These are phyloP conservation scores for Drosophila takahashii DNA, from an alignment of 1,140 invertebrate species.

Conservation along the genomic window DNA sequence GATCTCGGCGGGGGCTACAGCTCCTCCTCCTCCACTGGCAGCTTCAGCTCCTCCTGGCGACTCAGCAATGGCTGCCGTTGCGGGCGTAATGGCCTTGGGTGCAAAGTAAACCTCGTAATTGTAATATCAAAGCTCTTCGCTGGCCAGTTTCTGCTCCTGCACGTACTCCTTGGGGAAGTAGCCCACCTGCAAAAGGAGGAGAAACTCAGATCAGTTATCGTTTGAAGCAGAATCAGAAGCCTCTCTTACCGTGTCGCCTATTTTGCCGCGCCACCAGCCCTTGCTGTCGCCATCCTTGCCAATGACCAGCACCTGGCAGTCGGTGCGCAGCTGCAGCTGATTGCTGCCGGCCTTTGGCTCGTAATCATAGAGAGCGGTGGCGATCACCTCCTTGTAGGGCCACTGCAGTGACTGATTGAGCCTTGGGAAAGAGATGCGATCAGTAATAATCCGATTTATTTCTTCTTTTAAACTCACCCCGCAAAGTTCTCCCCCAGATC, in stretches of 20 bases:
- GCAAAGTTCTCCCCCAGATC: conserved; percentile 96
- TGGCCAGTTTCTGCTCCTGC: conserved; percentile 83
- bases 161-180: conserved; percentile 89
- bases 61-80: conserved; percentile 57
- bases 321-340: conserved; percentile 91
- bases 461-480: too few relatives aligned
- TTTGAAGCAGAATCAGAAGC: too few relatives aligned
- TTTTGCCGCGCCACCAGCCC: conserved; percentile 93
- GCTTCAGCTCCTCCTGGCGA: conserved; percentile 22
- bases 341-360: conserved; percentile 89
- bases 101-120: conserved; percentile 81
- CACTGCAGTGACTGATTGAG: conserved; percentile 90
- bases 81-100: conserved; percentile 62
- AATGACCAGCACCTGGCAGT: conserved; percentile 91
- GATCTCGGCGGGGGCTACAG: background rate
- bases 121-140: conserved; percentile 85
- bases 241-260: conserved; percentile 86
- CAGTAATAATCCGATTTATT: too few relatives aligned
- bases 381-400: conserved; percentile 90
- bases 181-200: conserved; percentile 84
- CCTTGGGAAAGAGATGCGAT: conserved; percentile 83
- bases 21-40: background rate
- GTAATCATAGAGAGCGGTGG: conserved; percentile 91
- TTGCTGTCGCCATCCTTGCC: conserved; percentile 91
- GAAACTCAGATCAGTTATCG: too few relatives aligned